These are phyloP conservation scores for Thrips palmi DNA, from an alignment of 1,140 invertebrate genomes.

Conservation along the genomic window DNA sequence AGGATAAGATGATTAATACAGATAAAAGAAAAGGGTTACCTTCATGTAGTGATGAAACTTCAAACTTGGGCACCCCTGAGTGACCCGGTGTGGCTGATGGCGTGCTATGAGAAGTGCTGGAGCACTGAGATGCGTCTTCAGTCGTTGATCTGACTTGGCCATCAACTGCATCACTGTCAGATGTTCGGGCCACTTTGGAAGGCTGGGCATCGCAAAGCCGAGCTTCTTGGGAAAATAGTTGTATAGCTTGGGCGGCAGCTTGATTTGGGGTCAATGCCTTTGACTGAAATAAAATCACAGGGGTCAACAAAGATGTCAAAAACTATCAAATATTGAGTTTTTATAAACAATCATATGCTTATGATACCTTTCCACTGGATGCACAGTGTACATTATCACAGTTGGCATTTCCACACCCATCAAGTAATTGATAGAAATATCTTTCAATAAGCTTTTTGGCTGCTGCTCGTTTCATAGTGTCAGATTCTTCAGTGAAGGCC, in stretches of 20 bases:
- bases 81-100: too few relatives aligned
- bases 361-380: constrained; percentile 59
- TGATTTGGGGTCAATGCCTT: constrained; percentile 64
- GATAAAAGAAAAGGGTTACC: not conserved
- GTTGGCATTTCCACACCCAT: constrained; percentile 71
- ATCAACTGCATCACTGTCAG: constrained; percentile 22
- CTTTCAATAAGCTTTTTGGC: constrained; percentile 75
- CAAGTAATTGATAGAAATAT: constrained; percentile 80
- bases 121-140: too few relatives aligned
- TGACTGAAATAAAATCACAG: constrained; percentile 27
- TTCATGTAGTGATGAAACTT: too few relatives aligned
- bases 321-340: too few relatives aligned
- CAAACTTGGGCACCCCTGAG: too few relatives aligned
- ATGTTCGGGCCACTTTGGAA: constrained; percentile 49
- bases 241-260: constrained; percentile 70
- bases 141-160: constrained; percentile 12
- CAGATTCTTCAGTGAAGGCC: constrained; percentile 11
- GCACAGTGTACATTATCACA: constrained; percentile 77
- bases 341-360: not conserved
- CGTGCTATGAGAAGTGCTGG: too few relatives aligned
- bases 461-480: constrained; percentile 62
- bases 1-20: not conserved
- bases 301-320: not conserved
- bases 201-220: constrained; percentile 56
- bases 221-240: constrained; percentile 68